Evolutionary conservation across 2,113 vertebrate genomes (phyloP).

Genomic region (Gnathonemus longibarbis): DNA sequence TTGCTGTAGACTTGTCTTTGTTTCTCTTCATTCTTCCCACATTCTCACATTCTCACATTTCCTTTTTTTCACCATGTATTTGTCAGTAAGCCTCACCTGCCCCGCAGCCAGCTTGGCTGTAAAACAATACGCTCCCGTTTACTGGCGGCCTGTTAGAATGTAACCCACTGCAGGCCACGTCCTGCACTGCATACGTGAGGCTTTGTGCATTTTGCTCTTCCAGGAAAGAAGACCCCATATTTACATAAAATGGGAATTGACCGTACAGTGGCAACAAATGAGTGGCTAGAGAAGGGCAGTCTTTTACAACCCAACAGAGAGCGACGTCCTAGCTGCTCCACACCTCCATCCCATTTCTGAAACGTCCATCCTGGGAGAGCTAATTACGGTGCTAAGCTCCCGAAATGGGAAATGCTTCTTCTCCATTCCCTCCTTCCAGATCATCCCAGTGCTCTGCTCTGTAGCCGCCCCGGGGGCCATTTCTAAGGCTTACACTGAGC

Average conservation of each 20-base stretch:
- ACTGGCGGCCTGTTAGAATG: not conserved
- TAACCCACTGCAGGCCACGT: conserved; percentile 1
- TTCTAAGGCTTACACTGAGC: not conserved
- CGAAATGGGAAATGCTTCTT: not conserved
- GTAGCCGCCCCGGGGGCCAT: not conserved
- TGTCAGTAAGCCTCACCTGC: not conserved
- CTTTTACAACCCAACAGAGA: not conserved
- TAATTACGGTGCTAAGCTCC: not conserved
- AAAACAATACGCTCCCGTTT: not conserved
- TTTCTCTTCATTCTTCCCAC: not conserved
- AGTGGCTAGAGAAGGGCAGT: not conserved
- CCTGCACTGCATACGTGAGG: not conserved
- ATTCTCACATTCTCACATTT: conserved; percentile 14
- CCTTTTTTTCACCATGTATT: not conserved
- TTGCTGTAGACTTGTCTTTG: not conserved
- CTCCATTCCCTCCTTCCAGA: not conserved
- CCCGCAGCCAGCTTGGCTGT: not conserved
- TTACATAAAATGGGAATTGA: not conserved
- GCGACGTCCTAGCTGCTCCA: not conserved
- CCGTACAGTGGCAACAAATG: not conserved
- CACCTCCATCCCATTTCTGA: no score
- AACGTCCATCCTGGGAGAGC: not conserved
- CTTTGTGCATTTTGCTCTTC: not conserved
- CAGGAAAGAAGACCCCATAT: not conserved
- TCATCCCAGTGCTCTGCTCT: not conserved